Conservation (phyloP, 2,113 vertebrate genomes). For the Psammodynastes pulverulentus region DNA sequence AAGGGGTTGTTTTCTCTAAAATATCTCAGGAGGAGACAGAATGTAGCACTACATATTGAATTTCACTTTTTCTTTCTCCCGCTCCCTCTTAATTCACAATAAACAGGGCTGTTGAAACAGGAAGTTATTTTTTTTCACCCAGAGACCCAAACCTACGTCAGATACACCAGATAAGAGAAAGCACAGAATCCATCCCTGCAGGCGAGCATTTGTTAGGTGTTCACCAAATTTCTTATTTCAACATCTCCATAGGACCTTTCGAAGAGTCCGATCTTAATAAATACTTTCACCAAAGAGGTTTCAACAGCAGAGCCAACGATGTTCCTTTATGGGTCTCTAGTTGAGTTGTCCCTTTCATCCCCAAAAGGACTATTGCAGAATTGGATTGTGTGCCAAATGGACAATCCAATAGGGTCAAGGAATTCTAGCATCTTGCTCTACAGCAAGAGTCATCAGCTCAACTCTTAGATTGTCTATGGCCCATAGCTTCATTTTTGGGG, state of each 20-base stretch:
- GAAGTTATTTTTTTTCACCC: constrained; percentile 33
- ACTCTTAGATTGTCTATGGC: not conserved
- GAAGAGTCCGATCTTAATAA: not conserved
- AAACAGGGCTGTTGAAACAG: constrained; percentile 35
- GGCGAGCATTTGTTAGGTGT: constrained; percentile 17
- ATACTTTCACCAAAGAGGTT: not conserved
- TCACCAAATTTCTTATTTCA: not conserved
- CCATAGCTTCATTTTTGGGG: not conserved
- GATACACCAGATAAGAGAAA: constrained; percentile 5
- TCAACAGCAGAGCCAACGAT: not conserved
- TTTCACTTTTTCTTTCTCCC: constrained; percentile 46
- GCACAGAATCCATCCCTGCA: not conserved
- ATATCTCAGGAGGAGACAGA: constrained; percentile 45
- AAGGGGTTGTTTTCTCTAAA: constrained; percentile 20
- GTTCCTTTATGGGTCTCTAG: not conserved
- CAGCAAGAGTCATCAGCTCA: not conserved
- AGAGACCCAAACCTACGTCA: not conserved
- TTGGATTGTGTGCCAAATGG: not conserved
- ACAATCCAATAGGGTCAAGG: not conserved
- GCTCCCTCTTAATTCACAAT: constrained; percentile 14
- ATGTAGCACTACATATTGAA: constrained; percentile 45
- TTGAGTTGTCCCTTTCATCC: not conserved
- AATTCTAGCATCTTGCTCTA: not conserved
- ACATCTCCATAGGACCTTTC: not conserved
- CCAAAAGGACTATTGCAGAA: not conserved